Evolutionary conservation across 2,888 invertebrate genomes (phyloP), one percentile per base, ranked within the genome.

Genomic region (Erebia ligea): DNA sequence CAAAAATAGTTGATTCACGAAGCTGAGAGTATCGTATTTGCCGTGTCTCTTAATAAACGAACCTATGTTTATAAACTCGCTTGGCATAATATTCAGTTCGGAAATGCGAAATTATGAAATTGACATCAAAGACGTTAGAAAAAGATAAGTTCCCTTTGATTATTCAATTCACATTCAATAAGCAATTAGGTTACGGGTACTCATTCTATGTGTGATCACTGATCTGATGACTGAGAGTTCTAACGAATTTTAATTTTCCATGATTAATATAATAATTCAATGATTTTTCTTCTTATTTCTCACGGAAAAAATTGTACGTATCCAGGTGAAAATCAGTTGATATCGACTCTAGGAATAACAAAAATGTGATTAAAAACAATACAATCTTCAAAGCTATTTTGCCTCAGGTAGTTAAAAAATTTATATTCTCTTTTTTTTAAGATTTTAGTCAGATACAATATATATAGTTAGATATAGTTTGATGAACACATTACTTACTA

Each of bases 151-250:
- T 45, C 17, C 19, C 58, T 34, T 59, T 25, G 21, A 15, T 57
- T 4, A 57, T 57, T 25, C 19, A 56, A 19, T 56, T 56, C 19
- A 21, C 11, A 13, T 56, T 56, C 57, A 57, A 57, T 57, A 57
- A 57, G 57, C 57, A 25, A 57, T 57, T 57, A 57, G 25, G 15
- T 57, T 6, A 25, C n/a, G 17, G 52, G 17, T 52, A 9, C 2
- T 17, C 17, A 9, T 8, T 50, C n/a, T 15, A 9, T n/a, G 10
- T 52, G 17, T 52, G 42, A 42, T 42, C 42, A 42, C 10, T 42
- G 42, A 9, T 52, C n/a, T 15, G 4, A 50, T 50, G 15, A 50
- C 6, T 50, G n/a, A 50, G n/a, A 50, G 50, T n/a, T 50, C 50
- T n/a, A 50, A n/a, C 8, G 15, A 11, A 11, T 11, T 13, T 45